These are phyloP conservation scores for Saccopteryx leptura DNA, from an alignment of 2,113 vertebrate species.

Conservation along the genomic window DNA sequence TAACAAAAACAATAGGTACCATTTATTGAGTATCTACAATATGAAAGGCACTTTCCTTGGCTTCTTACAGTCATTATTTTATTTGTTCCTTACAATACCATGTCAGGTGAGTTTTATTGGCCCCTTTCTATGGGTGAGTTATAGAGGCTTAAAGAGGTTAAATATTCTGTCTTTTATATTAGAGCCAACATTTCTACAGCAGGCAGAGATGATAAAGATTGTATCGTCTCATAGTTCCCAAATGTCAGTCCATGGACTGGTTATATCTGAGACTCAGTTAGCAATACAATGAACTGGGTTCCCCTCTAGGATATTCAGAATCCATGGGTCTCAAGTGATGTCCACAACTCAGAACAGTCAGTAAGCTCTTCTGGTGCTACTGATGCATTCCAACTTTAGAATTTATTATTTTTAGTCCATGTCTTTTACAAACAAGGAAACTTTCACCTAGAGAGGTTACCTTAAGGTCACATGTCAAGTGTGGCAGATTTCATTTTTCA, in stretches of 20 bases:
- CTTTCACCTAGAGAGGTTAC: not conserved
- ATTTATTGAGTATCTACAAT: not conserved
- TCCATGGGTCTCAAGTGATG: not conserved
- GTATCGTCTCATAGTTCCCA: not conserved
- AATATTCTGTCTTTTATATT: not conserved
- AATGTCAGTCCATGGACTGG: not conserved
- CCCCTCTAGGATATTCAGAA: not conserved
- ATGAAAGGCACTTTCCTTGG: not conserved
- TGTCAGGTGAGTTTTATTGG: conserved; percentile 15
- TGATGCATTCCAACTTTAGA: not conserved
- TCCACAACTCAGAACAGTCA: not conserved
- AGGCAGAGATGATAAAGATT: not conserved
- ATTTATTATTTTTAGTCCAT: not conserved
- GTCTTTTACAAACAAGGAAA: not conserved
- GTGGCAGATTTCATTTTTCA: conserved; percentile 6
- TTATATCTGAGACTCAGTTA: not conserved
- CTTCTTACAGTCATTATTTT: not conserved
- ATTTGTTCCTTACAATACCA: not conserved
- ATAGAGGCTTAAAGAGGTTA: not conserved
- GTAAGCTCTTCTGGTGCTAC: not conserved
- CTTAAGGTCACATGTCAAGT: not conserved
- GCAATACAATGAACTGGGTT: not conserved
- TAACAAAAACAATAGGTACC: not conserved
- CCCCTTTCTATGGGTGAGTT: not conserved
- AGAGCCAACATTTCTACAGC: not conserved